phyloP scores from a whole-genome alignment of 1,140 invertebrate species.

The Laupala kohalensis region DNA sequence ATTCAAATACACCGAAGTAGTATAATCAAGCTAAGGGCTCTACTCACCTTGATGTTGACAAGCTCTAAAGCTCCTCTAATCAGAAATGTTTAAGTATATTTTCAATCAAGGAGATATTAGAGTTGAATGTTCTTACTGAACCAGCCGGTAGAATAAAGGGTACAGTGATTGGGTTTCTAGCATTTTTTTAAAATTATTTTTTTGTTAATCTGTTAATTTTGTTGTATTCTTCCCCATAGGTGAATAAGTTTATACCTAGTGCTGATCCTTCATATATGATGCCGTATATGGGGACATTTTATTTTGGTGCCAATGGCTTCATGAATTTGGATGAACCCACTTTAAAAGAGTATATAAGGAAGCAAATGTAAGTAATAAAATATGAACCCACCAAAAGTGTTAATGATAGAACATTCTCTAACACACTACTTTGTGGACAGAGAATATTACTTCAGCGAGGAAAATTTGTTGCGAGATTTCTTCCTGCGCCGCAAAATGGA shows the following conservation, averaged over 20 bases:
- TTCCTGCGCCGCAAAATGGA: slow-evolving; percentile 96
- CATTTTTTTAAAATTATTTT: neutral
- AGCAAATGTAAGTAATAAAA: slow-evolving; percentile 59
- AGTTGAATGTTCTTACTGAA: no score
- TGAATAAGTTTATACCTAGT: slow-evolving; percentile 24
- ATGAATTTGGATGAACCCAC: slow-evolving; percentile 37
- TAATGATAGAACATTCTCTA: neutral
- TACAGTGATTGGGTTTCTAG: no score
- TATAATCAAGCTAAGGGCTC: no score
- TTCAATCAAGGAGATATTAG: no score
- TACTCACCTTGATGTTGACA: no score
- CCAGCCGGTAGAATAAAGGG: no score
- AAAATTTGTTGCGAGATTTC: slow-evolving; percentile 91
- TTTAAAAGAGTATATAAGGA: slow-evolving; percentile 64
- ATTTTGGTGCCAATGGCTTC: slow-evolving; percentile 37
- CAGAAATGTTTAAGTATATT: no score
- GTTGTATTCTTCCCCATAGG: slow-evolving; percentile 11
- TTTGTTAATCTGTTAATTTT: neutral
- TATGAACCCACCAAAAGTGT: neutral
- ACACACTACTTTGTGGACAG: slow-evolving; percentile 45
- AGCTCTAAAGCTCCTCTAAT: no score
- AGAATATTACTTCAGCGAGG: slow-evolving; percentile 98
- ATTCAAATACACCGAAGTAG: no score
- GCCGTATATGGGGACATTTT: slow-evolving; percentile 47
- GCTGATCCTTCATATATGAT: slow-evolving; percentile 37